Conservation (phyloP, 2,888 invertebrate species). For the Lepas anatifera region DNA sequence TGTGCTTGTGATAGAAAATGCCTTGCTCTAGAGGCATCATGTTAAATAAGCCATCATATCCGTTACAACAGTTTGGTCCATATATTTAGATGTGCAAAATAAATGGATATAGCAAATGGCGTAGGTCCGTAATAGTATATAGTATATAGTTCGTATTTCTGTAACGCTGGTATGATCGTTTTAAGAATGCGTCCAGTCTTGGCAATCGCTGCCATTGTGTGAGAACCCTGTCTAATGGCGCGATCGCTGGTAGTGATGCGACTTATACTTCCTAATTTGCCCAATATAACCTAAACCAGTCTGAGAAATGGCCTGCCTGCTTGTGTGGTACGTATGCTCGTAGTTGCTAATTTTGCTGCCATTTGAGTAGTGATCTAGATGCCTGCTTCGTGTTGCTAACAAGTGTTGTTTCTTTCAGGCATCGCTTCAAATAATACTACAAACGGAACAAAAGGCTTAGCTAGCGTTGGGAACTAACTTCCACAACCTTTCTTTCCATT, state of each 20-base stretch:
- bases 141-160: no score
- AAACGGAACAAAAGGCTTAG: slow-evolving; percentile 8
- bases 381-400: neutral
- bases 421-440: neutral
- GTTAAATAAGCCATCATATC: no score
- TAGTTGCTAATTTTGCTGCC: neutral
- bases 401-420: slow-evolving; percentile 10
- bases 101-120: no score
- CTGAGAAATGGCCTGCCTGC: neutral
- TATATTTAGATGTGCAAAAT: no score
- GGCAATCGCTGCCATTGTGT: neutral
- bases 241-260: neutral
- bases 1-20: no score
- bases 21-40: no score
- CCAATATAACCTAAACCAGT: no score
- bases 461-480: slow-evolving; percentile 1
- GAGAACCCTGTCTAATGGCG: neutral
- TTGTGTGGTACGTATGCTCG: neutral
- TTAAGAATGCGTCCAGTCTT: no score
- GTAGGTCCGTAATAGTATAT: no score
- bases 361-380: neutral
- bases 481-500: neutral
- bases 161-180: no score
- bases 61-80: no score
- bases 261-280: neutral